These are phyloP conservation scores for Oreocharis arfaki DNA, from an alignment of 2,113 vertebrate genomes.

Conservation along the genomic window DNA sequence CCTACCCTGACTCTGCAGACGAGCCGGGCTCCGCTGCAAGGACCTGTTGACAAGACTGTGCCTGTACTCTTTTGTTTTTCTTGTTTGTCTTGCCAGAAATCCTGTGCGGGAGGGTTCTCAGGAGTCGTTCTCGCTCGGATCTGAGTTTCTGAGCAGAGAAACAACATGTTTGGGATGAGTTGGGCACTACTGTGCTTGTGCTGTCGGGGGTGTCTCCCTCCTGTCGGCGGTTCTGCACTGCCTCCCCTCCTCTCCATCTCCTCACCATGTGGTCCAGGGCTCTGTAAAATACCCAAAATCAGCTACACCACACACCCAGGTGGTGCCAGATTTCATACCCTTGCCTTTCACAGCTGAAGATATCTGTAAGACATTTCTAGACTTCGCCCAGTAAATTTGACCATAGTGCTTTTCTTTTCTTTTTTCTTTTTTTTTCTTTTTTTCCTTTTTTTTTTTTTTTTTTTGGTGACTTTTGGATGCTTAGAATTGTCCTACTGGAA, in stretches of 20 bases:
- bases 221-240: fast-evolving
- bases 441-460: neutral
- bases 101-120: fast-evolving
- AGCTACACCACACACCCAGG: too few species aligned
- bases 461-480: too few species aligned
- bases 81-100: neutral
- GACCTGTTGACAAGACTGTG: neutral
- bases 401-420: neutral
- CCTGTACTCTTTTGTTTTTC: neutral
- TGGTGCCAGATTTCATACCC: neutral
- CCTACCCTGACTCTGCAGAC: fast-evolving
- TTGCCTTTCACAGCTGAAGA: neutral
- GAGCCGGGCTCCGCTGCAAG: neutral
- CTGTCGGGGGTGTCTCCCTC: fast-evolving
- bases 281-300: neutral
- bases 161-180: fast-evolving
- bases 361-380: neutral
- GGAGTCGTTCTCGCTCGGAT: neutral
- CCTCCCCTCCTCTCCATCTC: too few species aligned
- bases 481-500: neutral
- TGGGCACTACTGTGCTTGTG: fast-evolving
- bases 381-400: neutral
- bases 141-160: neutral
- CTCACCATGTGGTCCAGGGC: too few species aligned
- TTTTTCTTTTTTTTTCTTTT: too few species aligned